Evolutionary conservation across 1,140 invertebrate genomes (phyloP), one percentile per base, ranked within the genome.

Genomic region (Colletes latitarsis): DNA sequence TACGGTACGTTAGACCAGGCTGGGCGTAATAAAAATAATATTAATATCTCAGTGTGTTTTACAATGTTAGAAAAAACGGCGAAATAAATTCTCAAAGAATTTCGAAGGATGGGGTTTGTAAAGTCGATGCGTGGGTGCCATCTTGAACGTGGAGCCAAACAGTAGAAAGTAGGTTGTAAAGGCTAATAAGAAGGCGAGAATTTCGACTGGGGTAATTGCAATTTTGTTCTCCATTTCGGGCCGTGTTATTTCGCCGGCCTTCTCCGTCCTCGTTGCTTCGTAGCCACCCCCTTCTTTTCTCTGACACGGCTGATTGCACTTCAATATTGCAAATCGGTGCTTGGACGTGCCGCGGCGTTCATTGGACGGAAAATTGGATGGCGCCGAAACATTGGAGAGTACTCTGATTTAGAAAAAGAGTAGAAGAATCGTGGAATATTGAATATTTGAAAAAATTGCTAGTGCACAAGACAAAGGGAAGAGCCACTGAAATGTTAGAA

Each of bases 171-270:
- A 46, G 43, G 9, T 9, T 46, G 43, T 46, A 9, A 6, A 46
- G 43, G 43, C 9, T 46, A 46, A 46, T 46, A 46, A 3, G 43
- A 46, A 46, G 43, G 9, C 43, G 2, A 46, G 43, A 46, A 46
- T 46, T 46, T 46, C 43, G 9, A 46, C 43, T 46, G 9, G 43
- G 43, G 43, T 89, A 89, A 91, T 91, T 82, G 81, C 82, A 89
- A 91, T 91, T 72, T 89, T 84, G 83, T 88, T 86, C 76, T 71
- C 68, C 80, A 75, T 86, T 81, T 86, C 77, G 73, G 39, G 19
- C 9, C 71, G 14, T 19, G 17, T 58, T 67, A 58, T 49, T n/a
- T 19, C 57, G 64, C 17, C 69, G 41, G 58, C 69, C 55, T 73
- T 57, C n/a, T 52, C 55, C 60, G 30, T 60, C 77, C 39, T 66